Conservation (phyloP, 2,113 vertebrate species). For the Psettodes erumei region DNA sequence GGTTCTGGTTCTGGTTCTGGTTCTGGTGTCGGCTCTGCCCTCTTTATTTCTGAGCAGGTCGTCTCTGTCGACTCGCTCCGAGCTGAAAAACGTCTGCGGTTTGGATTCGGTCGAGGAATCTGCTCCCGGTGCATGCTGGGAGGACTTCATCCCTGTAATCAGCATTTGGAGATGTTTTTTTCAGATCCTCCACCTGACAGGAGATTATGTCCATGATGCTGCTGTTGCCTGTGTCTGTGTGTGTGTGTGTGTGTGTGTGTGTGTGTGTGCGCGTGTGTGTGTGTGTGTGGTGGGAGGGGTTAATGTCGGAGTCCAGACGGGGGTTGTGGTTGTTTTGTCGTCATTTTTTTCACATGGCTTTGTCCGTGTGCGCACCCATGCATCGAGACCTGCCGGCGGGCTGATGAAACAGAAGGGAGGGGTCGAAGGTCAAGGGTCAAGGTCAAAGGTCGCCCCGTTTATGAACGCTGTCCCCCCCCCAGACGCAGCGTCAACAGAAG, state of each 20-base stretch:
- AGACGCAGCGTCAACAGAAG: slow-evolving; percentile 44
- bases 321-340: no score
- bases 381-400: neutral
- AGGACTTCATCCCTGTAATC: neutral
- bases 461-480: slow-evolving; percentile 36
- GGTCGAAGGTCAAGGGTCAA: slow-evolving; percentile 20
- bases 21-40: slow-evolving; percentile 1
- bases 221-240: no score
- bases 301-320: no score
- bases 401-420: slow-evolving; percentile 30
- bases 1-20: slow-evolving; percentile 11
- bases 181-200: neutral
- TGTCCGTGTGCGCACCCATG: neutral
- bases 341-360: no score
- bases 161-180: neutral
- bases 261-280: no score
- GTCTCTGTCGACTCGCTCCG: slow-evolving; percentile 28
- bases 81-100: neutral
- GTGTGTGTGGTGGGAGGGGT: no score
- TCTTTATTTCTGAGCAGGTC: slow-evolving; percentile 18
- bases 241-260: no score
- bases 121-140: slow-evolving; percentile 1
- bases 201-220: no score
- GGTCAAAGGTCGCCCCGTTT: slow-evolving; percentile 46
- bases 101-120: slow-evolving; percentile 4